These are phyloP conservation scores for Sorex maritimensis DNA, from an alignment of 2,797 vertebrate species.

Conservation along the genomic window DNA sequence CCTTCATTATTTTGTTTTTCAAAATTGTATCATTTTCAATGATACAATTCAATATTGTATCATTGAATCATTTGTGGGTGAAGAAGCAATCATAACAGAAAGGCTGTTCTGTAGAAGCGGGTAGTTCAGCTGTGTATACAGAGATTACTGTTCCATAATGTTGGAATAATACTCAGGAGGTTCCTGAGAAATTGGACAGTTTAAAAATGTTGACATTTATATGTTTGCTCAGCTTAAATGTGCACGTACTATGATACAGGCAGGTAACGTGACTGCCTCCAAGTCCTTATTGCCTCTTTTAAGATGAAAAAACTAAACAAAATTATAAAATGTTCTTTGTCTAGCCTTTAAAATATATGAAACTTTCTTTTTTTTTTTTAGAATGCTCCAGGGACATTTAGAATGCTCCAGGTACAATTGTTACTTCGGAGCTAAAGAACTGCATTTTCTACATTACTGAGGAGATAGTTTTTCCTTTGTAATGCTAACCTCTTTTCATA, in stretches of 20 bases:
- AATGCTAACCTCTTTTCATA: neutral
- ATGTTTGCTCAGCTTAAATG: neutral
- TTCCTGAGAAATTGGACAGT: neutral
- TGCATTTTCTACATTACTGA: neutral
- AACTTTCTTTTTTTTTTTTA: neutral
- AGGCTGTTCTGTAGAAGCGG: neutral
- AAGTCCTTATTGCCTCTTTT: constrained; percentile 23
- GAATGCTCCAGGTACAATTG: neutral
- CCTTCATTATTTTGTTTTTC: neutral
- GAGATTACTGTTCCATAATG: neutral
- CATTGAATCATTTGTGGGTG: constrained; percentile 10
- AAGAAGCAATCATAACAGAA: neutral
- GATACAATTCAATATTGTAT: neutral
- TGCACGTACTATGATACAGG: neutral
- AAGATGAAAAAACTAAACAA: constrained; percentile 21
- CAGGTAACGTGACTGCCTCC: neutral
- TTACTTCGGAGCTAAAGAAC: constrained; percentile 47
- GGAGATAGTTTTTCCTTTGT: constrained; percentile 6
- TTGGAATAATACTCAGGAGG: neutral
- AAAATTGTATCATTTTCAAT: too few species aligned
- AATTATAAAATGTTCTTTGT: constrained; percentile 30
- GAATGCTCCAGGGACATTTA: neutral
- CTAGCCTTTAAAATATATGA: neutral
- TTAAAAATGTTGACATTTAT: neutral
- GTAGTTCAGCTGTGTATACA: neutral